Evolutionary conservation across 1,140 invertebrate species (phyloP).

Genomic region (Paraescarpia echinospica): DNA sequence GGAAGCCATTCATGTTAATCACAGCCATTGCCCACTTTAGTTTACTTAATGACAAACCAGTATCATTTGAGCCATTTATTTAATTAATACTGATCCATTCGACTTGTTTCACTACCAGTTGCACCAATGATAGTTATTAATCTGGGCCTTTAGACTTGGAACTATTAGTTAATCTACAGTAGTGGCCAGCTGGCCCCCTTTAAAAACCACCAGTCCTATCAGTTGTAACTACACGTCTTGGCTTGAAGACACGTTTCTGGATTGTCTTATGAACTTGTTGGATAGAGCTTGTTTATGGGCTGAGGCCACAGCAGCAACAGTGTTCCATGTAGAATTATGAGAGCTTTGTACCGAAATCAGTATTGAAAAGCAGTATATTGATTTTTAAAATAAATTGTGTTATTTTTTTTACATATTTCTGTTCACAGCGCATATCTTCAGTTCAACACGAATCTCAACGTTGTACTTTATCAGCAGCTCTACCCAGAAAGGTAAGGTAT

Average conservation of each 20-base stretch:
- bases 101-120: too few relatives aligned
- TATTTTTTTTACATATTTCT: slow-evolving; percentile 15
- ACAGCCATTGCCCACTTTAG: too few relatives aligned
- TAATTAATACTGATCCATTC: too few relatives aligned
- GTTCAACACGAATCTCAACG: slow-evolving; percentile 74
- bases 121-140: too few relatives aligned
- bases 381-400: not conserved
- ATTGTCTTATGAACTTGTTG: slow-evolving; percentile 3
- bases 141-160: too few relatives aligned
- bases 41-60: too few relatives aligned
- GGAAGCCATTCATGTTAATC: too few relatives aligned
- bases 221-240: too few relatives aligned
- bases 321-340: not conserved
- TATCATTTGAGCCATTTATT: too few relatives aligned
- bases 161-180: not conserved
- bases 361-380: not conserved
- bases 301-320: not conserved
- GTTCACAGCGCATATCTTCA: slow-evolving; percentile 51
- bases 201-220: too few relatives aligned
- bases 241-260: too few relatives aligned
- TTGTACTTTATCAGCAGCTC: slow-evolving; percentile 76
- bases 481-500: slow-evolving; percentile 65
- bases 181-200: too few relatives aligned
- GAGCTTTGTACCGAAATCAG: not conserved
- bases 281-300: not conserved